phyloP scores from a whole-genome alignment of 1,140 invertebrate genomes.

The Cydia fagiglandana region DNA sequence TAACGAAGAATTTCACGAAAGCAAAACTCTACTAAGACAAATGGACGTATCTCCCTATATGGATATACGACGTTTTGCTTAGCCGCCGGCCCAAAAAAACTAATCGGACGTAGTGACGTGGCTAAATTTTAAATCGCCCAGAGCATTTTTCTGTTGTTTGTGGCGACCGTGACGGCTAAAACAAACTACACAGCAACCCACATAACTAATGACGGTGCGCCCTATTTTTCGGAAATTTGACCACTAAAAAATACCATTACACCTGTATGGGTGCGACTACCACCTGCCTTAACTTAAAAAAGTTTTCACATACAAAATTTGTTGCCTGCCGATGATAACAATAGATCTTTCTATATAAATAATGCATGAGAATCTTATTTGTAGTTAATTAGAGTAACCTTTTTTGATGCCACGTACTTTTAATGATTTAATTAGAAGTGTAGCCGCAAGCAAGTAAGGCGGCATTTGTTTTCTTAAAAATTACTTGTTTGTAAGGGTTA shows the following conservation, averaged over 20 bases:
- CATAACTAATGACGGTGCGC: slow-evolving; percentile 49
- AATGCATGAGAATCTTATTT: slow-evolving; percentile 41
- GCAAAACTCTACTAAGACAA: slow-evolving; percentile 47
- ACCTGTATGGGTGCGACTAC: slow-evolving; percentile 50
- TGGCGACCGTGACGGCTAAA: slow-evolving; percentile 68
- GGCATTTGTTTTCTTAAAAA: slow-evolving; percentile 32
- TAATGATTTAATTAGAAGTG: slow-evolving; percentile 29
- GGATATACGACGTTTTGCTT: not conserved
- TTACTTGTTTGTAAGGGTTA: slow-evolving; percentile 31
- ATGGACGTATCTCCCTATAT: slow-evolving; percentile 64
- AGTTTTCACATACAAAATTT: slow-evolving; percentile 39
- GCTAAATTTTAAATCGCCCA: slow-evolving; percentile 53
- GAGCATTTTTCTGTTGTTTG: slow-evolving; percentile 40
- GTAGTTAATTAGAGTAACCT: slow-evolving; percentile 24
- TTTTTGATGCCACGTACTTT: slow-evolving; percentile 6
- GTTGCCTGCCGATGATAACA: slow-evolving; percentile 48
- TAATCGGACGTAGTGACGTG: slow-evolving; percentile 72
- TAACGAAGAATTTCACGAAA: slow-evolving; percentile 65
- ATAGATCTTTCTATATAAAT: slow-evolving; percentile 43
- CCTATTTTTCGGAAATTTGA: slow-evolving; percentile 53
- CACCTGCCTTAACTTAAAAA: slow-evolving; percentile 65
- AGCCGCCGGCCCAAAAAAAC: not conserved
- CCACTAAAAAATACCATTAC: slow-evolving; percentile 42
- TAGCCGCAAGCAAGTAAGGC: slow-evolving; percentile 21
- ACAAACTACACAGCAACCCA: slow-evolving; percentile 58